These are phyloP conservation scores for Holothuria glaberrima DNA, from an alignment of 35 echinoderm and acorn worm genomes.

Conservation along the genomic window DNA sequence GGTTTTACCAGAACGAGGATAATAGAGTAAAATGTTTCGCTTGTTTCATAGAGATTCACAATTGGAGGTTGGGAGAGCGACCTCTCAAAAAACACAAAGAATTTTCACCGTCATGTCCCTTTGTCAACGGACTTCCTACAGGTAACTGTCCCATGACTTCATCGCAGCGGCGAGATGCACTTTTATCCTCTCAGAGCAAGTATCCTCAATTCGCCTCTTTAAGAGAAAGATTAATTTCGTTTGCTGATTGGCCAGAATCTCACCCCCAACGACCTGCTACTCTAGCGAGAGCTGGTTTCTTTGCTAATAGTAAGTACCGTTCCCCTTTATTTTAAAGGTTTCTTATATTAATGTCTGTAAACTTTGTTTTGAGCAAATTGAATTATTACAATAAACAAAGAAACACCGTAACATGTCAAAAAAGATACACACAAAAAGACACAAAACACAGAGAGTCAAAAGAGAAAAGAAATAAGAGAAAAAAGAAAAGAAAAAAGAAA, in stretches of 20 bases:
- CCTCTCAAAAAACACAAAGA: constrained; percentile 68
- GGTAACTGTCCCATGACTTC: constrained; percentile 72
- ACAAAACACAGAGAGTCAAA: too few relatives aligned
- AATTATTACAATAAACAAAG: too few relatives aligned
- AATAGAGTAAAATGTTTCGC: constrained; percentile 89
- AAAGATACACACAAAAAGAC: too few relatives aligned
- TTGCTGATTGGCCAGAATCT: not conserved
- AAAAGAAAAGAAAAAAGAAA: too few relatives aligned
- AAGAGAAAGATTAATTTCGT: constrained; percentile 9
- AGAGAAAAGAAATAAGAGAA: too few relatives aligned
- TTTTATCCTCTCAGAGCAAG: not conserved
- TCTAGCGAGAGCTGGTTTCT: constrained; percentile 24
- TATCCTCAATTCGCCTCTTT: not conserved
- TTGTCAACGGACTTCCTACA: constrained; percentile 73
- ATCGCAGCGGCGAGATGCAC: not conserved
- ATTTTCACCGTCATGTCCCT: constrained; percentile 81
- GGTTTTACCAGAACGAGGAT: constrained; percentile 69
- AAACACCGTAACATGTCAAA: too few relatives aligned
- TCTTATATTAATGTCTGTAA: not conserved
- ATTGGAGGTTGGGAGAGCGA: constrained; percentile 76
- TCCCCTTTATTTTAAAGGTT: not conserved
- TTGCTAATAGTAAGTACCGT: constrained; percentile 10
- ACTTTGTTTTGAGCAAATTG: not conserved
- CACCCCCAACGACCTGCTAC: not conserved
- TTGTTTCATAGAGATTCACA: constrained; percentile 72